Evolutionary conservation across 1,140 invertebrate genomes (phyloP).

Genomic region (Ceratosolen solmsi): DNA sequence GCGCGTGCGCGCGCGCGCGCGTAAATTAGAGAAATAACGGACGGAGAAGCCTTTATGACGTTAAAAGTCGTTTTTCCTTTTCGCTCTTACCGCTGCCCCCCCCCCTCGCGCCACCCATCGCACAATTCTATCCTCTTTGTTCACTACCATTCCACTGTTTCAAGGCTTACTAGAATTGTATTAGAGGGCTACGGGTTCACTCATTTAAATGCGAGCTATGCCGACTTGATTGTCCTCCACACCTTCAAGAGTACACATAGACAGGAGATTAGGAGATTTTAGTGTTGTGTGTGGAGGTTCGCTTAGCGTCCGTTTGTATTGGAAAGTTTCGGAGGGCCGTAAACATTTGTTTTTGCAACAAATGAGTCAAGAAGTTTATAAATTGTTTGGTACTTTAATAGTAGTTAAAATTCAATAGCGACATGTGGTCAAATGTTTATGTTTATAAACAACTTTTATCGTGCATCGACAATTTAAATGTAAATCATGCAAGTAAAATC

Average conservation of each 20-base stretch:
- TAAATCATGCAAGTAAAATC: not conserved
- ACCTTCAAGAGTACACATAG: not conserved
- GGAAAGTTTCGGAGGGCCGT: not conserved
- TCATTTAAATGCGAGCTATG: not conserved
- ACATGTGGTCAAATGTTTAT: not conserved
- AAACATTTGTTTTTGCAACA: not conserved
- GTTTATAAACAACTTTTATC: not conserved
- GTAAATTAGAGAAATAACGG: not conserved
- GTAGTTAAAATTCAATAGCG: not conserved
- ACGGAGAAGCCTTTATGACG: too few relatives aligned
- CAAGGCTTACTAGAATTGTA: not conserved
- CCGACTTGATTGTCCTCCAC: not conserved
- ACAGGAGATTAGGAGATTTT: not conserved
- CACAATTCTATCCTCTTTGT: not conserved
- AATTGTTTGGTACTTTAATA: not conserved
- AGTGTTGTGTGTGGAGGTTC: not conserved
- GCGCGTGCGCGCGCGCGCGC: not conserved
- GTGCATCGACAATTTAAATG: not conserved
- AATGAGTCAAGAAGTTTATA: not conserved
- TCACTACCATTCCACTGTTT: not conserved
- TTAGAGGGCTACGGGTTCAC: not conserved
- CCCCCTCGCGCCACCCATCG: too few relatives aligned
- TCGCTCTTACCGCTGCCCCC: constrained; percentile 9
- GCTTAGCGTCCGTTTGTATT: not conserved
- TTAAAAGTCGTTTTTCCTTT: constrained; percentile 18